These are phyloP conservation scores for Rhinopithecus roxellana DNA, from an alignment of 2,113 vertebrate species.

Conservation along the genomic window DNA sequence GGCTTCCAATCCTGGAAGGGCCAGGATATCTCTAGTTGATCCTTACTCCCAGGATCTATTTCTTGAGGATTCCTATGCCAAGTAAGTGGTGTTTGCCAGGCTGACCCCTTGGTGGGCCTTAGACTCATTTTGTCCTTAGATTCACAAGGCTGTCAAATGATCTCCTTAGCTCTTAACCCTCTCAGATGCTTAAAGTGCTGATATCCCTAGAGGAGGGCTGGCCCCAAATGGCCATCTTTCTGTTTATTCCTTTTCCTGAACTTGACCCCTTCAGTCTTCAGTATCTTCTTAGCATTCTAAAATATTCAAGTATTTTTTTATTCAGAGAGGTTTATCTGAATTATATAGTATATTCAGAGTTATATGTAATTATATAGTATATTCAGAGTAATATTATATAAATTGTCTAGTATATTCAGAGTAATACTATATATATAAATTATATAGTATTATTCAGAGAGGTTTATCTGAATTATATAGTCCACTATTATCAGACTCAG, in stretches of 20 bases:
- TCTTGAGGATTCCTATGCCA: background rate
- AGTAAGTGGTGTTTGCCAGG: fast-evolving
- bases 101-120: background rate
- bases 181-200: background rate
- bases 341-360: background rate
- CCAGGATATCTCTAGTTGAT: no score
- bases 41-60: background rate
- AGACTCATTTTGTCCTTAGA: background rate
- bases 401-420: no score
- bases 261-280: background rate
- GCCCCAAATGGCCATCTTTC: background rate
- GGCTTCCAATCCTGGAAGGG: background rate
- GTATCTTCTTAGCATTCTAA: background rate
- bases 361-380: no score
- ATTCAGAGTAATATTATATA: no score
- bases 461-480: background rate
- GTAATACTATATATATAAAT: no score
- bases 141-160: background rate
- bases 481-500: background rate
- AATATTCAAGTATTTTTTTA: background rate
- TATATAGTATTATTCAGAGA: background rate
- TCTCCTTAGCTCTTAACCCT: background rate
- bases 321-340: background rate
- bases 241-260: background rate
- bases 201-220: background rate